Evolutionary conservation across 2,888 invertebrate genomes (phyloP).

Genomic region (Andrena bucephala): DNA sequence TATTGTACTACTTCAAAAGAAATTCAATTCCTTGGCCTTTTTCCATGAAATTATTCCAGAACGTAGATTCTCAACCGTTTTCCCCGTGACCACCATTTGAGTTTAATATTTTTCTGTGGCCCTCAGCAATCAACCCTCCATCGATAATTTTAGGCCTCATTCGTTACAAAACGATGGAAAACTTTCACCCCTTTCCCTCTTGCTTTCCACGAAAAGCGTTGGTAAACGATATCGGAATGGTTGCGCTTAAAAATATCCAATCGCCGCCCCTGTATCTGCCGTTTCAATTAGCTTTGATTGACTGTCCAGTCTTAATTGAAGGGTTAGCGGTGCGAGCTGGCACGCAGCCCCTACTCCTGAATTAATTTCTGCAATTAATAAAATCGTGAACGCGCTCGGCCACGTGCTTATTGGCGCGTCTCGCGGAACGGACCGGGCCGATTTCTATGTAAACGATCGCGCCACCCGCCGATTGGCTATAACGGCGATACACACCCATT

Average conservation of each 20-base stretch:
- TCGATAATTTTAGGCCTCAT: too few relatives aligned
- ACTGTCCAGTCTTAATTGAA: constrained; percentile 71
- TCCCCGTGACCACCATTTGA: too few relatives aligned
- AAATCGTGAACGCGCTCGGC: constrained; percentile 51
- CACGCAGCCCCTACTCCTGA: constrained; percentile 23
- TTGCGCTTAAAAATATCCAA: constrained; percentile 50
- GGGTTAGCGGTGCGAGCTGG: constrained; percentile 46
- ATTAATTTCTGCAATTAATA: constrained; percentile 65
- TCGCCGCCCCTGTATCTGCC: constrained; percentile 32
- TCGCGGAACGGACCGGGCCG: constrained; percentile 36
- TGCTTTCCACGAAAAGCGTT: background rate
- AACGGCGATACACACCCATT: constrained; percentile 46
- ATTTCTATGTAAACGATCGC: constrained; percentile 53
- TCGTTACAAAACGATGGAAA: too few relatives aligned
- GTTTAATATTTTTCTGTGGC: too few relatives aligned
- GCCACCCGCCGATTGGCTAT: constrained; percentile 52
- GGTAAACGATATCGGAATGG: constrained; percentile 23
- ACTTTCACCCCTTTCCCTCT: background rate
- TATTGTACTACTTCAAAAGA: too few relatives aligned
- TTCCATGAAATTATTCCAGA: too few relatives aligned
- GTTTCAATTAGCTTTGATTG: constrained; percentile 72
- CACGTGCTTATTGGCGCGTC: constrained; percentile 56
- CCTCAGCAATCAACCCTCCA: too few relatives aligned
- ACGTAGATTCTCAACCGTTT: too few relatives aligned
- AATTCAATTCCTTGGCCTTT: too few relatives aligned